Evolutionary conservation across 2,888 invertebrate species (phyloP).

Genomic region (Schizaphis graminum): DNA sequence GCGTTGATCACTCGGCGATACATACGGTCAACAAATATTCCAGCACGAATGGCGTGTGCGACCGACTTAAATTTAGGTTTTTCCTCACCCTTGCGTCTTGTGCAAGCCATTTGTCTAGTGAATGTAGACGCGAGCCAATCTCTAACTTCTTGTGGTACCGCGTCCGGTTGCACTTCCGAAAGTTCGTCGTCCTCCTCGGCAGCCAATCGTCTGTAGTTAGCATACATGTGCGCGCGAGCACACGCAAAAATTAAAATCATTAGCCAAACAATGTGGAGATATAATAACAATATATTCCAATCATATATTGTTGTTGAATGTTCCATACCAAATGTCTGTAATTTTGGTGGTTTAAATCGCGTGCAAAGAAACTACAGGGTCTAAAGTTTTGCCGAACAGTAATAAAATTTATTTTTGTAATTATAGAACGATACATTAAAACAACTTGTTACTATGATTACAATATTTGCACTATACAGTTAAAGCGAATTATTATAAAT

Average conservation of each 20-base stretch:
- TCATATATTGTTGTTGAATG: background rate
- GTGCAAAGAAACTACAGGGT: background rate
- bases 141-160: conserved; percentile 94
- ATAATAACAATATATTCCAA: background rate
- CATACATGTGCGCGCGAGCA: conserved; percentile 70
- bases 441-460: background rate
- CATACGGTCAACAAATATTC: conserved; percentile 95
- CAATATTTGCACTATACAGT: background rate
- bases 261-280: background rate
- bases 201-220: conserved; percentile 78
- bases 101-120: conserved; percentile 88
- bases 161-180: conserved; percentile 95
- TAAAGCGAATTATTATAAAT: background rate
- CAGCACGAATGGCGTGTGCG: conserved; percentile 95
- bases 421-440: background rate
- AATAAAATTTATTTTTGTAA: background rate
- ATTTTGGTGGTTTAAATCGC: background rate
- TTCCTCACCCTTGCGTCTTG: conserved; percentile 82
- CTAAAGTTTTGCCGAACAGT: background rate
- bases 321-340: background rate
- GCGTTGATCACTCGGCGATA: conserved; percentile 85
- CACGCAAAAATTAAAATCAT: conserved; percentile 1
- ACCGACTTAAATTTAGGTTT: conserved; percentile 94
- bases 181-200: conserved; percentile 93
- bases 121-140: conserved; percentile 98